These are phyloP conservation scores for Pangasius krempfi DNA, from an alignment of 2,797 vertebrate genomes.

Conservation along the genomic window DNA sequence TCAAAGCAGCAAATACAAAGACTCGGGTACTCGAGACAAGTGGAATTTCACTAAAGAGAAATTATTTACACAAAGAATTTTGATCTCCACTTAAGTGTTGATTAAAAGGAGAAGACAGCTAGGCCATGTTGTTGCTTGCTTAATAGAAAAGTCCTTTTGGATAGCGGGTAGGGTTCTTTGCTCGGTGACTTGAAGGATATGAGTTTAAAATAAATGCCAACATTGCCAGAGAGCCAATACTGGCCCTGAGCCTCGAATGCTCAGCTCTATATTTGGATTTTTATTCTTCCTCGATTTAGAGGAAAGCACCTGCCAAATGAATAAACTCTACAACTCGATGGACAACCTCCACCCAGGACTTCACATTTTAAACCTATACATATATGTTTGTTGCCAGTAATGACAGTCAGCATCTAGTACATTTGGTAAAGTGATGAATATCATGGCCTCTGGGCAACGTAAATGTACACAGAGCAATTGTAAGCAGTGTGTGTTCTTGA, in stretches of 20 bases:
- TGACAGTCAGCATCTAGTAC: not conserved
- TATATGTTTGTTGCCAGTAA: not conserved
- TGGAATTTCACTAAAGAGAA: not conserved
- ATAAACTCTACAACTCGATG: not conserved
- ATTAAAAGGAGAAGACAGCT: not conserved
- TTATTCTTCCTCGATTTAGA: not conserved
- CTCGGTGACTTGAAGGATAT: not conserved
- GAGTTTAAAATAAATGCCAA: not conserved
- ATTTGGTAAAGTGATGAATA: not conserved
- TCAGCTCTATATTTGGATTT: not conserved
- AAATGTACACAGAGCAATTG: not conserved
- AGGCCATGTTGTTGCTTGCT: not conserved
- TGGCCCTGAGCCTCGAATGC: not conserved
- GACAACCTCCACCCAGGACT: not conserved
- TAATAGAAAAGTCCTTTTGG: not conserved
- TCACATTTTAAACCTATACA: not conserved
- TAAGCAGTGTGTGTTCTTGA: conserved; percentile 11
- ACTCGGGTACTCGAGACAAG: not conserved
- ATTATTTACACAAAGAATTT: not conserved
- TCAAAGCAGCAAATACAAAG: not conserved
- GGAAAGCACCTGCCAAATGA: not conserved
- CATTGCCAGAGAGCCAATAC: not conserved
- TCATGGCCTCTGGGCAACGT: not conserved
- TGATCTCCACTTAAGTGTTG: not conserved
- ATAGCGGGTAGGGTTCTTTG: not conserved